Evolutionary conservation across 2,888 invertebrate genomes (phyloP), one percentile per base, ranked within the genome.

Genomic region (Drosophila mulleri): DNA sequence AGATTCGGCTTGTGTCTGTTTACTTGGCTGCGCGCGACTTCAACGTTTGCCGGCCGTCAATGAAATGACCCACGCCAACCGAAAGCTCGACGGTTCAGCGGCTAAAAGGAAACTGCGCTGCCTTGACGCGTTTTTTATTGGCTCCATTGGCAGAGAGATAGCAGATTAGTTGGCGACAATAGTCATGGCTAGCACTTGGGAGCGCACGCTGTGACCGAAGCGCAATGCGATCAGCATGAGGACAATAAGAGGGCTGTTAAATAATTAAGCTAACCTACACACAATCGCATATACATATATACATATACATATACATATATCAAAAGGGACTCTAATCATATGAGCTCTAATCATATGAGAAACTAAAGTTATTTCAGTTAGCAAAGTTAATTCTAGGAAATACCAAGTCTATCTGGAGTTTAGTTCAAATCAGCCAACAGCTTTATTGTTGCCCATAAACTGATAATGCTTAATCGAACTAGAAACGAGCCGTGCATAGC

Each of bases 21-120:
- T 29, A 18, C 29, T 45, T 39, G 47, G 26, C 26, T 62, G 56
- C 72, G 53, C 57, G 73, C 70, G 78, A 72, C 84, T 87, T 75
- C 23, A 80, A 72, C 75, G 85, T 71, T 82, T 73, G 80, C 82
- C 83, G 78, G 78, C 63, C 67, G 86, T 83, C 80, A 83, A 83
- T 72, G 74, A 75, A 86, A 74, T 86, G 79, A 62, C 53, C 57
- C 52, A 53, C 47, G 64, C 14, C 16, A 47, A 3, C 37, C 64
- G 35, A 53, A 57, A 57, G 42, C 59, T 54, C 65, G 20, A 62
- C 48, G 53, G 39, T 16, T 50, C 39, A 60, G 35, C 50, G 66
- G 64, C 42, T 41, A 41, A 39, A 69, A 78, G 66, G 65, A 58
- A 64, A 58, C 47, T 37, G 47, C 47, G 12, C 35, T 20, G 53